Base-by-base conservation (phyloP, 2,113 vertebrate species). In the Muntiacus muntjak region DNA sequence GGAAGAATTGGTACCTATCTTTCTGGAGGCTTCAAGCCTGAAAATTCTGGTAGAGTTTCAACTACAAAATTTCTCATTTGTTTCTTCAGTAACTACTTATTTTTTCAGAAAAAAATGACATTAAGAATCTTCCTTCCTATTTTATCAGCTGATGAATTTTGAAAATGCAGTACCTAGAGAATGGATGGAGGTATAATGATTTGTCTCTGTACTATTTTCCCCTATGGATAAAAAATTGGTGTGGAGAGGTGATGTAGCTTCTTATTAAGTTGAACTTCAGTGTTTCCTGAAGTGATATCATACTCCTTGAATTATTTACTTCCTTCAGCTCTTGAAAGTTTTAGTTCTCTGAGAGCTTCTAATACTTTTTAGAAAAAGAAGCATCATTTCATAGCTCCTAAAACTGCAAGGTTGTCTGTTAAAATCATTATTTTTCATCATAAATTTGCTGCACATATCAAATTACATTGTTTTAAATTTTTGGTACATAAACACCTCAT, bases 261-360 rank as follows among this genome's bases (percentile, higher is more conserved):
- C 79, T 97, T 55, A 92, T 45, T 81, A 97, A 94, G 85, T 82
- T 95, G 91, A 90, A 78, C 36, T 95, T 91, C 54, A 6, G 82
- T 1, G 15, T 64, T 16, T 85, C 2, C 55, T 88, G 43, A 93
- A 79, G 33, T 81, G 43, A 45, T 93, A 83, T 94, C 62, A 94
- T 94, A 96, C 82, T 87, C 19, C 78, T 97, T 96, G 40, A 55
- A 45, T 93, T 81, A 88, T 57, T 91, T 96, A 74, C 89, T 97
- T 93, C 89, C 84, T 97, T 91, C 55, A 81, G 36, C 67, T 98
- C 85, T 81, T 92, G 40, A 94, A 88, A 91, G 10, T 43, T 52
- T 62, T 9, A 58, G 28, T 30, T 58, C 17, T 91, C 30, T 40
- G 50, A 97, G 85, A 52, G 2, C 7, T 78, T 79, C 47, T 33